Evolutionary conservation across 1,140 invertebrate species (phyloP).

Genomic region (Nymphalis io): DNA sequence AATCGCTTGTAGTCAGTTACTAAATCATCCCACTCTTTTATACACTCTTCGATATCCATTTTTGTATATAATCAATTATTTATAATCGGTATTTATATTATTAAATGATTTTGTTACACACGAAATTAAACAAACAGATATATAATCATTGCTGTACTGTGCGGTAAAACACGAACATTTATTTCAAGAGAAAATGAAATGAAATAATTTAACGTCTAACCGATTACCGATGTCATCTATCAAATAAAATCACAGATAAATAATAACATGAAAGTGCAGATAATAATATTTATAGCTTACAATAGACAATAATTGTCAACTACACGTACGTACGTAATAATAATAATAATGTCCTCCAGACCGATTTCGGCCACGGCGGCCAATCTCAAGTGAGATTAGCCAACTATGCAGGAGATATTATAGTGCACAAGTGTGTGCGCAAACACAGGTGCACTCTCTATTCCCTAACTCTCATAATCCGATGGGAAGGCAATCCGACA

Average conservation of each 20-base stretch:
- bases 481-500: too few species aligned
- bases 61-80: slow-evolving; percentile 29
- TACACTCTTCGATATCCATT: slow-evolving; percentile 83
- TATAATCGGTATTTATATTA: not conserved
- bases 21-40: slow-evolving; percentile 90
- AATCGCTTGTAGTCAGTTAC: slow-evolving; percentile 87
- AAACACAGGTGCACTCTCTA: too few species aligned
- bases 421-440: too few species aligned
- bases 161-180: slow-evolving; percentile 27
- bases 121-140: slow-evolving; percentile 20
- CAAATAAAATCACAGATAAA: slow-evolving; percentile 1
- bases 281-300: too few species aligned
- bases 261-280: not conserved
- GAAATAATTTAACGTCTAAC: slow-evolving; percentile 15
- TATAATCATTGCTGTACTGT: slow-evolving; percentile 25
- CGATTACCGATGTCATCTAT: slow-evolving; percentile 10
- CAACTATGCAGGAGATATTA: too few species aligned
- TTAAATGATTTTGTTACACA: slow-evolving; percentile 2
- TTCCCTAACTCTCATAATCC: too few species aligned
- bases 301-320: not conserved
- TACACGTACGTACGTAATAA: too few species aligned
- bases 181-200: slow-evolving; percentile 18
- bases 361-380: too few species aligned
- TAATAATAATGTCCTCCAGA: too few species aligned
- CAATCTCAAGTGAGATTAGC: too few species aligned